Evolutionary conservation across 2,888 invertebrate species (phyloP), one percentile per base, ranked within the genome.

Genomic region (Norana najaformis): DNA sequence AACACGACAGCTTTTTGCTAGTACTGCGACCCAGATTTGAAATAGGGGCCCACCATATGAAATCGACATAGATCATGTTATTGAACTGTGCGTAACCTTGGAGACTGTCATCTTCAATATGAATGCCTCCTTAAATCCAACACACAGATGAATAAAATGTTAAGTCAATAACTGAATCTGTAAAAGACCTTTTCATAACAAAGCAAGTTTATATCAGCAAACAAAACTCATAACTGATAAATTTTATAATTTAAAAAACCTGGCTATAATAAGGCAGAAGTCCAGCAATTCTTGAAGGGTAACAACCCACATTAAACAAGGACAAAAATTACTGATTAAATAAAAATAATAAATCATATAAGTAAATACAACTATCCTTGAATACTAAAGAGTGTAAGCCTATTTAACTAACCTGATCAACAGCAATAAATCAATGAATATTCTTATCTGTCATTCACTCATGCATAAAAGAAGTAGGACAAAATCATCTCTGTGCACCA

Each of bases 401-500:
- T n/a, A 69, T n/a, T 69, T 69, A 30, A n/a, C 69, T 69, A 69
- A 69, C 8, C 69, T n/a, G n/a, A 69, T 69, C 8, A 69, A 69
- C n/a, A 69, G 30, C 69, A 69, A 11, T 69, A 1, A 30, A 41
- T 41, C 41, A 69, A 69, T 8, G 69, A n/a, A 69, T 69, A 30
- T 69, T 69, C n/a, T n/a, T n/a, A n/a, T 69, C 69, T n/a, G n/a
- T n/a, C 69, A 69, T 69, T 69, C 69, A 69, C 69, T 69, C n/a
- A 16, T 69, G 6, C 30, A 69, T 69, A n/a, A 69, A 69, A 69
- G 11, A n/a, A n/a, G n/a, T 69, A 6, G 16, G 69, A 69, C n/a
- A 30, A 69, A 69, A 69, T 69, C 69, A n/a, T 30, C 69, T 8
- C 69, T 69, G n/a, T n/a, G n/a, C 11, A 16, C n/a, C 69, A n/a